Conservation (phyloP, 2,888 invertebrate species). For the Steromphala cineraria region DNA sequence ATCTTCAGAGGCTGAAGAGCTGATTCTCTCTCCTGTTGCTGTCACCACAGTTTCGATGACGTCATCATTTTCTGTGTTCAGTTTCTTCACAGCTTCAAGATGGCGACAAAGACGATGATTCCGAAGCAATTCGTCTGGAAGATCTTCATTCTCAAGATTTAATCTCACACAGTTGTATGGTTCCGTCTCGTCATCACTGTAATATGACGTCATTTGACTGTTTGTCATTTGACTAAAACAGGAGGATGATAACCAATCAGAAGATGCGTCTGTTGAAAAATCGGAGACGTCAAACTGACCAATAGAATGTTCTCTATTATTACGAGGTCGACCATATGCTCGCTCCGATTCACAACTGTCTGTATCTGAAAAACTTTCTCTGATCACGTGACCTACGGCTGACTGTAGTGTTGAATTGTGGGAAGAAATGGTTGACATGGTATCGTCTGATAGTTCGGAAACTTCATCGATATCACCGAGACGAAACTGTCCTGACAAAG, state of each 20-base stretch:
- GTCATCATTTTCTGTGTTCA: conserved; percentile 16
- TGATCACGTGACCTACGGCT: background rate
- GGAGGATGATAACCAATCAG: background rate
- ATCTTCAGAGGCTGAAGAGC: background rate
- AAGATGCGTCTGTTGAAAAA: background rate
- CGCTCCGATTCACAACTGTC: background rate
- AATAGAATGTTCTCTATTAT: background rate
- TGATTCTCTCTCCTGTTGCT: background rate
- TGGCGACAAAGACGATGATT: conserved; percentile 1
- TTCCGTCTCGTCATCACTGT: background rate
- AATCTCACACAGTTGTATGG: background rate
- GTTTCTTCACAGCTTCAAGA: background rate
- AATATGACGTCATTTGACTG: background rate
- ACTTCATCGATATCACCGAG: background rate
- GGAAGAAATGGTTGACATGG: conserved; percentile 10
- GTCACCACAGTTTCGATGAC: conserved; percentile 14
- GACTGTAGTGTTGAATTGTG: conserved; percentile 9
- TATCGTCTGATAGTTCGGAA: background rate
- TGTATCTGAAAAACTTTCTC: background rate
- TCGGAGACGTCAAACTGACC: conserved; percentile 11
- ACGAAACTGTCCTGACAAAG: background rate
- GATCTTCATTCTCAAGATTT: background rate
- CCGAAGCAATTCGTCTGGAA: background rate
- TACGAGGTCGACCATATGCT: background rate
- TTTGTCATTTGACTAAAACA: background rate